Percentiles rank a stretch among this genome's conserved stretches.
These are phyloP conservation scores for Zosterops japonicus DNA, from an alignment of 2,113 vertebrate genomes.

Conservation along the genomic window DNA sequence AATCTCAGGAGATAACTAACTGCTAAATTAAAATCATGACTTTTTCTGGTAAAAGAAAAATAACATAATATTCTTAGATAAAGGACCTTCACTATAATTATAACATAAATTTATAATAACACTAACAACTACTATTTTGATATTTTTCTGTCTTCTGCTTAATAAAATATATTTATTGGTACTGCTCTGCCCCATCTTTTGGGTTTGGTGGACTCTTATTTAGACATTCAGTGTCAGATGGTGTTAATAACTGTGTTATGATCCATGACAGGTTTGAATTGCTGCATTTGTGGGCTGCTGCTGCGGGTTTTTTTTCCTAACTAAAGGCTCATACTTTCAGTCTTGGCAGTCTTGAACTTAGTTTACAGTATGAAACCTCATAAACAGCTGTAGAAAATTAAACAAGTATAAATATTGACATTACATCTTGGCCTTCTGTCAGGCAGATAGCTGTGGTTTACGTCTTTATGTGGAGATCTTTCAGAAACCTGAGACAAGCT, in stretches of 20 bases:
- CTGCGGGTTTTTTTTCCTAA: neutral
- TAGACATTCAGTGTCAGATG: neutral
- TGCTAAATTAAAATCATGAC: neutral
- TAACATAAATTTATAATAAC: neutral
- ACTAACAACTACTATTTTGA: neutral
- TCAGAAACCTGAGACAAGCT: neutral
- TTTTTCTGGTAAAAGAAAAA: neutral
- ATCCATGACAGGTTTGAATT: neutral
- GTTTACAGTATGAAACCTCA: neutral
- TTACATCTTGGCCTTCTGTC: neutral
- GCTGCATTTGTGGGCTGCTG: neutral
- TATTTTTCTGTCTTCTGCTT: neutral
- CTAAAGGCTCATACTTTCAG: neutral
- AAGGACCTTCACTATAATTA: neutral
- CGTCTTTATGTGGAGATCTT: neutral
- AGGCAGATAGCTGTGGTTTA: neutral
- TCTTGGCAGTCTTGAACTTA: neutral
- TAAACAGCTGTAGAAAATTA: neutral
- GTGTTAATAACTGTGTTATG: neutral
- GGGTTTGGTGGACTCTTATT: neutral
- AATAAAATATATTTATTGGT: neutral
- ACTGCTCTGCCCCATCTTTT: neutral
- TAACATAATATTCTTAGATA: neutral
- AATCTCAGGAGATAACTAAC: neutral
- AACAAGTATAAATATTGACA: neutral